phyloP scores from a whole-genome alignment of 2,113 vertebrate genomes.

The Hippopotamus amphibius region DNA sequence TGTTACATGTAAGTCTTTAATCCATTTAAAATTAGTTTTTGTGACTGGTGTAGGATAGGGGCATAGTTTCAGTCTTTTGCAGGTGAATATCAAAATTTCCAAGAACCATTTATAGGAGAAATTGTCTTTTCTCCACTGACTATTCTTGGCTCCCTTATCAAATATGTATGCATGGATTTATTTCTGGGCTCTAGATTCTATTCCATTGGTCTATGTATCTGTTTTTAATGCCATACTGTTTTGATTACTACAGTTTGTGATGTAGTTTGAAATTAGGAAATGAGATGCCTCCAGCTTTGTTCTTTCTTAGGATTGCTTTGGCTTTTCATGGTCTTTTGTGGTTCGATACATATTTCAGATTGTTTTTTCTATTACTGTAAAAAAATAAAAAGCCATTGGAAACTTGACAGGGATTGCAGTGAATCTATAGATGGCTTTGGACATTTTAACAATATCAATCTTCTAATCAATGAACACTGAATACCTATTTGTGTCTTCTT shows the following conservation, averaged over 20 bases:
- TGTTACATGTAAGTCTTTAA: neutral
- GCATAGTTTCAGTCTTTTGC: neutral
- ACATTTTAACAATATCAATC: neutral
- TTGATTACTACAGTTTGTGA: neutral
- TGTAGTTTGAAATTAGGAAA: neutral
- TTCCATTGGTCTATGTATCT: neutral
- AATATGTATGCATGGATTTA: neutral
- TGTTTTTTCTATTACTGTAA: neutral
- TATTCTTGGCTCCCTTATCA: neutral
- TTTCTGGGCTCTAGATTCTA: neutral
- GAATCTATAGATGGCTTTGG: neutral
- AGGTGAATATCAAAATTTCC: neutral
- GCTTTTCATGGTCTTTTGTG: neutral
- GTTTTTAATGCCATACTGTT: neutral
- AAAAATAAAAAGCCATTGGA: neutral
- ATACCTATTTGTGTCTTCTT: neutral
- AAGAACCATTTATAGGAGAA: neutral
- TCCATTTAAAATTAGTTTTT: neutral
- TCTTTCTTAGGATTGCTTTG: neutral
- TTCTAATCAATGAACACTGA: neutral
- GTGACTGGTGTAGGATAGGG: neutral
- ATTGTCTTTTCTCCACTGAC: neutral
- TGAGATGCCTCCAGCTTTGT: neutral
- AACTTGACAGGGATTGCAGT: neutral
- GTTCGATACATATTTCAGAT: neutral